Conservation (phyloP, 2,797 vertebrate genomes). For the Gymnodraco acuticeps region DNA sequence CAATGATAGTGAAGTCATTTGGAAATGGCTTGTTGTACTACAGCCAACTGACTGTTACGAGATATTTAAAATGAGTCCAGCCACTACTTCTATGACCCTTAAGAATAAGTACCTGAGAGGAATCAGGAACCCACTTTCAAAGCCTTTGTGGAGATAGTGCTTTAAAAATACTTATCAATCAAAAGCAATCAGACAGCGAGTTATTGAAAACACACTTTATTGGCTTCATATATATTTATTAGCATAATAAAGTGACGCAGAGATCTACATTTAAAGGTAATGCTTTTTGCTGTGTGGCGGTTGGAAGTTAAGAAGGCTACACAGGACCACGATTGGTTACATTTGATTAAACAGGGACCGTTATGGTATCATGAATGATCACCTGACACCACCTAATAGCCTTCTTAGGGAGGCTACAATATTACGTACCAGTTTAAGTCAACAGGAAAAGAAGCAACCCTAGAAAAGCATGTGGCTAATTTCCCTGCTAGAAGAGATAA, state of each 20-base stretch:
- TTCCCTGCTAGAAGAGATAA: conserved; percentile 62
- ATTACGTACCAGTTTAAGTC: conserved; percentile 42
- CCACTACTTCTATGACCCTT: conserved; percentile 35
- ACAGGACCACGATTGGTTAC: conserved; percentile 44
- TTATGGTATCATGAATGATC: conserved; percentile 56
- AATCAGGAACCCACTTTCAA: conserved; percentile 30
- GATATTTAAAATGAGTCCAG: conserved; percentile 43
- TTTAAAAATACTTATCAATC: conserved; percentile 13
- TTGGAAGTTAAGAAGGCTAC: conserved; percentile 36
- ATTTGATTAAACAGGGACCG: conserved; percentile 57
- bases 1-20: conserved; percentile 40
- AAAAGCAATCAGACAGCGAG: neutral
- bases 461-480: conserved; percentile 60
- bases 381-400: conserved; percentile 44
- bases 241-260: neutral
- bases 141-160: neutral
- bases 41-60: conserved; percentile 41
- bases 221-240: neutral
- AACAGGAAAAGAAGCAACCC: conserved; percentile 54
- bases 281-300: conserved; percentile 1
- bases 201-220: neutral
- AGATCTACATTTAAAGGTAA: conserved; percentile 1
- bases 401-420: conserved; percentile 55
- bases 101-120: conserved; percentile 38
- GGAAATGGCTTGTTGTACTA: conserved; percentile 22